Evolutionary conservation across 1,140 invertebrate genomes (phyloP), one percentile per base, ranked within the genome.

Genomic region (Cydia amplana): DNA sequence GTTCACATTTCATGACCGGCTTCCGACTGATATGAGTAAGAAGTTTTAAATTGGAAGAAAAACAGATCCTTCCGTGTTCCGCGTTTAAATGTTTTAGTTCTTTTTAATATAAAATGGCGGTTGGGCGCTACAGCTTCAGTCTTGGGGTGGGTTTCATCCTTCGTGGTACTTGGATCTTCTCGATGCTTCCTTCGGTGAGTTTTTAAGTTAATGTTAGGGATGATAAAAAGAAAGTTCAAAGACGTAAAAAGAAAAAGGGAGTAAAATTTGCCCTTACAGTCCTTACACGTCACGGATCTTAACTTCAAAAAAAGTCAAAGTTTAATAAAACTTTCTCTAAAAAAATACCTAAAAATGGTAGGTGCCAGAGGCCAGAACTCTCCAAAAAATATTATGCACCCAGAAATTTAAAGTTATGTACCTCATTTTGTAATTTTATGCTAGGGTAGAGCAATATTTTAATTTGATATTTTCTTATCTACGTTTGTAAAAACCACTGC

Each of bases 31-130:
- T 23, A 23, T 60, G 55, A 60, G 55, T 23, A 23, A 60, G 55
- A 20, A 20, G 20, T 60, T 67, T 40, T 36, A 43, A 70, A 20
- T 70, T 70, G 65, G n/a, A 40, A 43, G 28, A 70, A 70, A 70
- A 70, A 70, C 65, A 18, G 28, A 70, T 70, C n/a, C 65, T 70
- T 70, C 65, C 65, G 65, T 36, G 32, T 70, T 70, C 28, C 55
- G 55, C 10, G 65, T 70, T 36, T 32, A 14, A 18, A 18, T 7
- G 32, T 70, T 70, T 70, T n/a, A 2, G 64, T 25, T 16, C 16
- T 36, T 43, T 70, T 70, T 70, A 70, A 70, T 70, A 70, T 70
- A 70, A 36, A 70, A 70, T 70, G 65, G 65, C 28, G 36, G 36
- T 23, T 70, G 36, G 10, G 16, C 32, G 65, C 10, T 18, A 70